Base-by-base conservation (phyloP, 2,888 invertebrate species). In the Drosophila cognata region DNA sequence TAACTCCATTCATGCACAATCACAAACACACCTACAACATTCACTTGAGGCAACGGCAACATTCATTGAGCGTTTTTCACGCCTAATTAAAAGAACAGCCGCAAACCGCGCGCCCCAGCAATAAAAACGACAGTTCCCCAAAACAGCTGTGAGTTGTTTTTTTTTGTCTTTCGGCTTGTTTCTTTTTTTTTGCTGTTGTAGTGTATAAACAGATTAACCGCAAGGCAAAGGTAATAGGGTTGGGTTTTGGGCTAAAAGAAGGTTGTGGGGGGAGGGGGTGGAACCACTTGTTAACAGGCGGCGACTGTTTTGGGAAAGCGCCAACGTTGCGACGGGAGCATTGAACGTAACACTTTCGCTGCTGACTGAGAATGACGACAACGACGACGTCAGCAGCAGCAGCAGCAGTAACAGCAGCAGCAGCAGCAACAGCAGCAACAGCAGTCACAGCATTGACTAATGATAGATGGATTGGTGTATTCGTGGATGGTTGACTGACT, bases 341-440 rank as follows among this genome's bases (percentile, higher is more conserved):
- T 81, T 90, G 87, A 90, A 90, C 85, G 85, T 85, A 85, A 85
- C 85, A 85, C 89, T 84, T 84, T 87, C 88, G 83, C 75, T 88
- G 56, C 41, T 57, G 70, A 79, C 70, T 63, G 75, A 43, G 64
- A 72, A 77, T 78, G 75, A 72, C 71, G 77, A 65, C 63, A 62
- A 68, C 51, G 36, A 71, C 58, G 25, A 51, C 71, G 29, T 38
- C 52, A 43, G 4, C 62, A 25, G 33, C 29, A 25, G 16, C 55
- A 65, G 21, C 69, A 52, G 11, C 50, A 67, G 48, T 59, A 67
- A 31, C 71, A 75, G 46, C 71, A 79, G 21, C 21, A 21, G 1
- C 21, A 21, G 58, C 21, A n/a, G 61, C 71, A 55, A 21, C 56
- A 61, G 60, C 56, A 71, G 75, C 74, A 79, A 61, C 38, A 38